A percentile compares a stretch with the other conserved stretches of the same genome.
phyloP scores from a whole-genome alignment of 2,113 vertebrate species.

The Chascanopsetta lugubris region DNA sequence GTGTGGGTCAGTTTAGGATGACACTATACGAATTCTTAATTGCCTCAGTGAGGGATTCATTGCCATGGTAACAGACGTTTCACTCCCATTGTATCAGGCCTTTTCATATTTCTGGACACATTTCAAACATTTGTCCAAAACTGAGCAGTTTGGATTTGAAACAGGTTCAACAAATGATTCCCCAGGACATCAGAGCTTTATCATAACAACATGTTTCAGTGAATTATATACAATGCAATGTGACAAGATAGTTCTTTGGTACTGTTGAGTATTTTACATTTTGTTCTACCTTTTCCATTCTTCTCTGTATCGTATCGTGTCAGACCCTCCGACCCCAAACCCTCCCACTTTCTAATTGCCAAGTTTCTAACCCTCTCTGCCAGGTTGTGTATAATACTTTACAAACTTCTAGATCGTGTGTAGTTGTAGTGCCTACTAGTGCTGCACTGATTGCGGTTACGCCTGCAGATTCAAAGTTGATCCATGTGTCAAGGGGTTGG shows the following conservation, averaged over 20 bases:
- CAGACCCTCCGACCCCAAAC: neutral
- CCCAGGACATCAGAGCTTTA: neutral
- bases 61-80: neutral
- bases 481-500: no score
- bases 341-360: neutral
- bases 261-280: neutral
- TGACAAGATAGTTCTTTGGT: neutral
- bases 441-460: no score
- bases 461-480: no score
- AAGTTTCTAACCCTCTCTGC: neutral
- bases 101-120: slow-evolving; percentile 1
- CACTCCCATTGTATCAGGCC: neutral
- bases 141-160: no score
- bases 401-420: no score
- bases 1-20: slow-evolving; percentile 40
- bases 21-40: slow-evolving; percentile 19
- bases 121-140: no score
- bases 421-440: no score
- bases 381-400: neutral
- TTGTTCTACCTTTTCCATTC: neutral
- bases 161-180: neutral
- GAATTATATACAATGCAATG: neutral
- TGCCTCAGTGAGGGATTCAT: neutral
- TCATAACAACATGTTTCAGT: neutral
- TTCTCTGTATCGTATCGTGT: neutral